Base-by-base conservation (phyloP, 2,113 vertebrate species). In the Dromaius novaehollandiae region DNA sequence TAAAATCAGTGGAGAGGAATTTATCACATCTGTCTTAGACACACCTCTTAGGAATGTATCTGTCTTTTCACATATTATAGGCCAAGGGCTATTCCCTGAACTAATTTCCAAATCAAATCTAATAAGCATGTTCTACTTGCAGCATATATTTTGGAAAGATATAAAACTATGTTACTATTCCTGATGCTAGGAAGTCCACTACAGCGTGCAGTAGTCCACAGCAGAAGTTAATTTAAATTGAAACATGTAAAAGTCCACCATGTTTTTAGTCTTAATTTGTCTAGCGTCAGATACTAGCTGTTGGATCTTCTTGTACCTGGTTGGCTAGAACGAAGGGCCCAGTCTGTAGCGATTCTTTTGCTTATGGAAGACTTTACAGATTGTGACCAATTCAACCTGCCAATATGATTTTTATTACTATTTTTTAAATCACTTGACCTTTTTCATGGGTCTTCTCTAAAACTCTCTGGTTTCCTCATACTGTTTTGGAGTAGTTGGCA, bases 231-330 rank as follows among this genome's bases (percentile, higher is more conserved):
- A 30, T 38, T 82, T 28, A 48, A 25, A 55, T 15, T 15, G 3
- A 34, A 32, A 1, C 44, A 1, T 4, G 9, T 7, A 20, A 19
- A 76, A 46, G 12, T 36, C 10, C 14, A 3, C 17, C 3, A 0
- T 56, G 4, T 25, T 51, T 70, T 48, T 36, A 71, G 6, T 40
- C 6, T 77, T 51, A 16, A 44, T 34, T 69, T 48, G 12, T 40
- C 11, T 71, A 34, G 6, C 17, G n/a, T 86, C 30, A 15, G 12
- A 3, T 32, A 28, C 4, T 42, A 34, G 12, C 18, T 40, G 5
- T 18, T 63, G 40, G 13, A 48, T 26, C 34, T 7, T 36, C 21
- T 0, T 82, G 8, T 44, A 50, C 51, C 18, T 61, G 12, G 21
- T 86, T 48, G 51, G 26, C 19, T 71, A 40, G 25, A 40, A 42